Conservation (phyloP, 1,140 invertebrate species). For the Lethocerus indicus region DNA sequence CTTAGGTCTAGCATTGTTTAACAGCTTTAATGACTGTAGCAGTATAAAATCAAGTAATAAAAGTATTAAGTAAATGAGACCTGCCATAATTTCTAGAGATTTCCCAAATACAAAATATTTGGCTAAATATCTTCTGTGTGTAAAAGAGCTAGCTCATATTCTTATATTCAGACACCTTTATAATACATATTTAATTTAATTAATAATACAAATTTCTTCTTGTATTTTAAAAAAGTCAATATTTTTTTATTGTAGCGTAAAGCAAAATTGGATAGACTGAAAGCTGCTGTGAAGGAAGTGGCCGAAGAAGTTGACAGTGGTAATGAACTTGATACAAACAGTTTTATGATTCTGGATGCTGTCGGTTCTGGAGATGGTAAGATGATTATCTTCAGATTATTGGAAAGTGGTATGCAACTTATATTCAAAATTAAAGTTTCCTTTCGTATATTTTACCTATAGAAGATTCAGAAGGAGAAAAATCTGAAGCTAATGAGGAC, state of each 20-base stretch:
- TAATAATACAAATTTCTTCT: conserved; percentile 3
- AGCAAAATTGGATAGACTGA: conserved; percentile 23
- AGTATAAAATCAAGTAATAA: too few relatives aligned
- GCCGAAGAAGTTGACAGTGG: conserved; percentile 41
- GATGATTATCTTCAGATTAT: background rate
- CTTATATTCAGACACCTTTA: too few relatives aligned
- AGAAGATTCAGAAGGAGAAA: conserved; percentile 14
- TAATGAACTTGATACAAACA: conserved; percentile 45
- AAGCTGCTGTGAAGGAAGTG: too few relatives aligned
- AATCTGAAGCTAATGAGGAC: conserved; percentile 21
- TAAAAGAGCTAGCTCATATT: too few relatives aligned
- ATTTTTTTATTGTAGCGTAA: conserved; percentile 32
- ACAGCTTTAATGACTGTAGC: too few relatives aligned
- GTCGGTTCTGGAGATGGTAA: conserved; percentile 66
- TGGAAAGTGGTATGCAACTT: background rate
- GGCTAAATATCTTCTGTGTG: too few relatives aligned
- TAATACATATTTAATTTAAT: background rate
- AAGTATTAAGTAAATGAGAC: too few relatives aligned
- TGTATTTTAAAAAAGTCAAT: conserved; percentile 6
- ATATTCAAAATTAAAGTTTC: background rate
- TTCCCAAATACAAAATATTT: too few relatives aligned
- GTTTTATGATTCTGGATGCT: conserved; percentile 68
- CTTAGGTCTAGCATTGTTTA: too few relatives aligned
- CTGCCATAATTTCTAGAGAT: too few relatives aligned
- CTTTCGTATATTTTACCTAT: background rate